Conservation (phyloP, 2,797 vertebrate species). For the Alauda arvensis region DNA sequence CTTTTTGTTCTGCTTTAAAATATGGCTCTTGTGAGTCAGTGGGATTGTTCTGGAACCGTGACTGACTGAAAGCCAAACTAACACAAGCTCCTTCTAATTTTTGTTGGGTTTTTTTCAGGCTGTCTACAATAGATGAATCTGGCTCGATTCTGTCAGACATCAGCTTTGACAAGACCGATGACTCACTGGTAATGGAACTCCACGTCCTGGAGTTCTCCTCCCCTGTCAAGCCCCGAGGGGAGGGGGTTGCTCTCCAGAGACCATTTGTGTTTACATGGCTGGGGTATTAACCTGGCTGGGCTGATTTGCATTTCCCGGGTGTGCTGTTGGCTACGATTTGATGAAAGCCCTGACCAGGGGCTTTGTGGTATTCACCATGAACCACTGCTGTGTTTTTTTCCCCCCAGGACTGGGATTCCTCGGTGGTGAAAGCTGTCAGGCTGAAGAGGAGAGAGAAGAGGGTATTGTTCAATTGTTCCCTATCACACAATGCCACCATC, state of each 20-base stretch:
- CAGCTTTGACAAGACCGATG: slow-evolving; percentile 97
- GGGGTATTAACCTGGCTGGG: neutral
- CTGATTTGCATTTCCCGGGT: neutral
- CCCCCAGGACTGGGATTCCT: slow-evolving; percentile 93
- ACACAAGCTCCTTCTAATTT: neutral
- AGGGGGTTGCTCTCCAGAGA: neutral
- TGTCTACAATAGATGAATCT: slow-evolving; percentile 93
- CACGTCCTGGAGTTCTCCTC: neutral
- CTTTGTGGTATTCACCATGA: neutral
- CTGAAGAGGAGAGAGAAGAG: slow-evolving; percentile 93
- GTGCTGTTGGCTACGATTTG: neutral
- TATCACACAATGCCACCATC: neutral
- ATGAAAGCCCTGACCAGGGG: neutral
- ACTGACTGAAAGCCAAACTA: slow-evolving; percentile 5
- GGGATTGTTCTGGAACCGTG: neutral
- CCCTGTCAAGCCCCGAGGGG: neutral
- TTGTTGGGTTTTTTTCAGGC: slow-evolving; percentile 59
- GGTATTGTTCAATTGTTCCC: slow-evolving; percentile 72
- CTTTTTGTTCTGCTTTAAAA: neutral
- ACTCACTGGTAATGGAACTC: slow-evolving; percentile 85
- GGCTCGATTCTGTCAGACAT: slow-evolving; percentile 94
- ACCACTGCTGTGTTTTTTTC: neutral
- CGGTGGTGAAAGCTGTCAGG: slow-evolving; percentile 81
- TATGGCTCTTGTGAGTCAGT: neutral
- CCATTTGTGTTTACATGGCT: neutral